These are phyloP conservation scores for Pelvicachromis taeniatus DNA, from an alignment of 2,113 vertebrate genomes.

Conservation along the genomic window DNA sequence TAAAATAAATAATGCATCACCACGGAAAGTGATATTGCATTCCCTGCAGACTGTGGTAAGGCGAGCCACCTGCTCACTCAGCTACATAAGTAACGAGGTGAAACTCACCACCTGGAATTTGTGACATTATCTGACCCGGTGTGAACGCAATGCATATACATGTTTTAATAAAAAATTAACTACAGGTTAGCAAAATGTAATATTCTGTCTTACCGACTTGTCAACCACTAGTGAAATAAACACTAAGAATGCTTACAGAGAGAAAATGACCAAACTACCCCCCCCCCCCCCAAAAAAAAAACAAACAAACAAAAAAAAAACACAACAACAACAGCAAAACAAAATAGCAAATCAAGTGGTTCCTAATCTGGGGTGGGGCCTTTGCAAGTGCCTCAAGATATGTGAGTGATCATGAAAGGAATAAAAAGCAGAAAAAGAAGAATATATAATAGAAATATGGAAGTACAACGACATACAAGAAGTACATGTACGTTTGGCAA, in stretches of 20 bases:
- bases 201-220: background rate
- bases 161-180: background rate
- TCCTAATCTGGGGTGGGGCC: background rate
- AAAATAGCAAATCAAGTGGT: background rate
- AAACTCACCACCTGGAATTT: constrained; percentile 5
- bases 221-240: background rate
- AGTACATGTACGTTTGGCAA: background rate
- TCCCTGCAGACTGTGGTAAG: constrained; percentile 31
- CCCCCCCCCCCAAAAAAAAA: too few relatives aligned
- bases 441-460: background rate
- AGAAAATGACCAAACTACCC: background rate
- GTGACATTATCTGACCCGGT: background rate
- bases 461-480: background rate
- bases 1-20: constrained; percentile 64
- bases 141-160: background rate
- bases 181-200: background rate
- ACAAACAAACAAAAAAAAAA: too few relatives aligned
- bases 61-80: constrained; percentile 30
- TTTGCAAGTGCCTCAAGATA: background rate
- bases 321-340: too few relatives aligned
- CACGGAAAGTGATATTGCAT: constrained; percentile 57
- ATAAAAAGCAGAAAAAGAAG: background rate
- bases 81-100: background rate
- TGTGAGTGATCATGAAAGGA: background rate
- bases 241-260: background rate